Conservation (phyloP, 2,797 vertebrate species). For the Anguilla anguilla region DNA sequence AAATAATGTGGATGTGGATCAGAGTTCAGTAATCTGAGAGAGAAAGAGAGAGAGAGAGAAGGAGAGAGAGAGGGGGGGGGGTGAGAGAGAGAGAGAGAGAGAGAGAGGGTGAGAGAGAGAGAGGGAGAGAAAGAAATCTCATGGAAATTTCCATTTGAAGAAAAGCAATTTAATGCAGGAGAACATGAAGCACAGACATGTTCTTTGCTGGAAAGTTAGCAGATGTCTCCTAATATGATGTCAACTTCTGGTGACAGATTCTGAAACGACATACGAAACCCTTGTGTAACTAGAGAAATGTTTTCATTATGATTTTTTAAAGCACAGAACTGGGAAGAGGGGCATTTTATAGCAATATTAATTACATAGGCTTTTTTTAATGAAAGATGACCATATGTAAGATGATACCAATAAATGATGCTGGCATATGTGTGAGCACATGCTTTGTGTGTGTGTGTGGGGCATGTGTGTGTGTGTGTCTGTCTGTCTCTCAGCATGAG, state of each 20-base stretch:
- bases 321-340: background rate
- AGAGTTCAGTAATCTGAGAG: conserved; percentile 22
- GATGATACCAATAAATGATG: conserved; percentile 17
- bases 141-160: conserved; percentile 73
- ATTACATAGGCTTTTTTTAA: conserved; percentile 31
- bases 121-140: conserved; percentile 50
- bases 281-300: conserved; percentile 29
- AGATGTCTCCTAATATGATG: conserved; percentile 32
- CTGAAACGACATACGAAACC: conserved; percentile 30
- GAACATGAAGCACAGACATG: conserved; percentile 54
- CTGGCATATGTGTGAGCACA: conserved; percentile 23
- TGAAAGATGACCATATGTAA: conserved; percentile 24
- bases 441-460: conserved; percentile 21
- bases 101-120: conserved; percentile 32
- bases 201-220: conserved; percentile 17
- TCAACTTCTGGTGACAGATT: conserved; percentile 27
- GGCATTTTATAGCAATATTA: conserved; percentile 8
- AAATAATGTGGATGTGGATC: conserved; percentile 8
- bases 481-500: background rate
- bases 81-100: conserved; percentile 37
- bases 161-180: conserved; percentile 72
- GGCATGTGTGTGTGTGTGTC: background rate
- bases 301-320: conserved; percentile 18
- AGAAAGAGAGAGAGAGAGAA: conserved; percentile 29
- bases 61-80: conserved; percentile 30